Conservation (phyloP, 2,113 vertebrate genomes). For the Oreocharis arfaki region DNA sequence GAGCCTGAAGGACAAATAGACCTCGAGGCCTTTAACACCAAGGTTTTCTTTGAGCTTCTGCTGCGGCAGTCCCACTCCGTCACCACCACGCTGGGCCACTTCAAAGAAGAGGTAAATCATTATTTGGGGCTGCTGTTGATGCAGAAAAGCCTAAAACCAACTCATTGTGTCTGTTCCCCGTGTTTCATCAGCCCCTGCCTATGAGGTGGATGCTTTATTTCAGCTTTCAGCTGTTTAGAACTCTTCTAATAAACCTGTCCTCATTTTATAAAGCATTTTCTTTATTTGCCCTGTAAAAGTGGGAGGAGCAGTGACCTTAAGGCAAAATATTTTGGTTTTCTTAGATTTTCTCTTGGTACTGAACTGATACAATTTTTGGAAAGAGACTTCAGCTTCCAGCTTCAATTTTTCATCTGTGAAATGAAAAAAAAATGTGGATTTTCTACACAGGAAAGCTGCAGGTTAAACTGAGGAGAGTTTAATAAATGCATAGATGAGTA, state of each 20-base stretch:
- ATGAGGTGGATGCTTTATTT: neutral
- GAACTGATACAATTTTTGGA: neutral
- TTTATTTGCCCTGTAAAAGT: neutral
- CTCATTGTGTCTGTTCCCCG: accelerated
- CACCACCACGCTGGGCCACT: constrained; percentile 76
- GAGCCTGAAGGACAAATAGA: constrained; percentile 82
- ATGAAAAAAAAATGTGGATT: neutral
- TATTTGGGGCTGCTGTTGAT: neutral
- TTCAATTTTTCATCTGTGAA: neutral
- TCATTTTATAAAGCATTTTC: neutral
- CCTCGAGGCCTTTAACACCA: constrained; percentile 83
- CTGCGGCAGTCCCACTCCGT: constrained; percentile 82
- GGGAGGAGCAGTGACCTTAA: neutral
- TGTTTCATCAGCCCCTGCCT: neutral
- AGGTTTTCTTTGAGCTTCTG: constrained; percentile 81
- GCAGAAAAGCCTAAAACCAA: neutral
- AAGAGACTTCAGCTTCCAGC: neutral
- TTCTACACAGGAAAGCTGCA: neutral
- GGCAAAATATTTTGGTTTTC: neutral
- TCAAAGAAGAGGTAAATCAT: constrained; percentile 79
- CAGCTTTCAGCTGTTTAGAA: neutral
- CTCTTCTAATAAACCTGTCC: accelerated
- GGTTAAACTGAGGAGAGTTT: neutral
- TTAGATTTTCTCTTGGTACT: neutral
- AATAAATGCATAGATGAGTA: accelerated